Evolutionary conservation across 2,113 vertebrate genomes (phyloP).

Genomic region (Riparia riparia): DNA sequence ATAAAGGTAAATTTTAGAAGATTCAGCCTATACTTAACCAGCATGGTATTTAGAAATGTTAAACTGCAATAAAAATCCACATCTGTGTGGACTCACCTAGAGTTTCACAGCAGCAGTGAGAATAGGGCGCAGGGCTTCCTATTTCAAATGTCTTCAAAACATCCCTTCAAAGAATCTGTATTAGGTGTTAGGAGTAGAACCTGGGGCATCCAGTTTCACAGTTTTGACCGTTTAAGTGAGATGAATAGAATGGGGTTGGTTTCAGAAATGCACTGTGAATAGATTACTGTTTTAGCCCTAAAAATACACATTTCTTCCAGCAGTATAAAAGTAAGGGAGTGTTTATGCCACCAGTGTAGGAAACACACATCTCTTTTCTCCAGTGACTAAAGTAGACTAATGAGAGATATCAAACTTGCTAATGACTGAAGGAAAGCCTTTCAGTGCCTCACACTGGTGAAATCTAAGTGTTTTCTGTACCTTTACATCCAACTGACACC

Average conservation of each 20-base stretch:
- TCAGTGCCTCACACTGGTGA: neutral
- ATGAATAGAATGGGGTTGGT: conserved; percentile 20
- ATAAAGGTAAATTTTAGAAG: neutral
- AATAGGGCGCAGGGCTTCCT: conserved; percentile 33
- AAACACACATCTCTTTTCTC: conserved; percentile 47
- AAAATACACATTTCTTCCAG: conserved; percentile 39
- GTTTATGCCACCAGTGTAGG: conserved; percentile 13
- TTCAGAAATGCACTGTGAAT: conserved; percentile 34
- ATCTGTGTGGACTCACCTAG: neutral
- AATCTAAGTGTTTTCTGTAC: neutral
- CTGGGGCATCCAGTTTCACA: conserved; percentile 62
- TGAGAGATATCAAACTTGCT: conserved; percentile 36
- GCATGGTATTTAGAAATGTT: conserved; percentile 5
- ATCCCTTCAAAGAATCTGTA: conserved; percentile 56
- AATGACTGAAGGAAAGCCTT: neutral
- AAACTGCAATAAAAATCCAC: conserved; percentile 49
- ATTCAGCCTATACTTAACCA: conserved; percentile 32
- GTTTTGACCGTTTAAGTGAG: conserved; percentile 34
- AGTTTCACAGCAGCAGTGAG: conserved; percentile 51
- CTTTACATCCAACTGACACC: neutral
- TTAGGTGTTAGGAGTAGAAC: conserved; percentile 54
- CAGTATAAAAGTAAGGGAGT: neutral
- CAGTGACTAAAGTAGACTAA: neutral
- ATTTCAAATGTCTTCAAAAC: conserved; percentile 66
- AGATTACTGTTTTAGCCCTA: conserved; percentile 46